phyloP scores from a whole-genome alignment of 2,113 vertebrate genomes.

The Pteropus alecto region DNA sequence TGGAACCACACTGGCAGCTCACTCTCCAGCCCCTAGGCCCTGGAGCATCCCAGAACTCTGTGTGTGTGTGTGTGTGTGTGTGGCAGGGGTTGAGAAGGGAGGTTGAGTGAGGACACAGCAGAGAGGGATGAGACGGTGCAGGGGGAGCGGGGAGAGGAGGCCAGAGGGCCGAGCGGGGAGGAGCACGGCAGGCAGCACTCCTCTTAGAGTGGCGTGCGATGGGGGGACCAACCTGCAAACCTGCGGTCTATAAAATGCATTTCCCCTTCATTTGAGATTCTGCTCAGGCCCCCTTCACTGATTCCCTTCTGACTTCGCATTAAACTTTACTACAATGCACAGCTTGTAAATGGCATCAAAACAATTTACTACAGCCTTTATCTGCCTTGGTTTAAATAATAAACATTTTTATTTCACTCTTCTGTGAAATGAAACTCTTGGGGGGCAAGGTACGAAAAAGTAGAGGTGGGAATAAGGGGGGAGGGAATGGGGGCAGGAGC shows the following conservation, averaged over 20 bases:
- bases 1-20: background rate
- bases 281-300: background rate
- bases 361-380: conserved; percentile 49
- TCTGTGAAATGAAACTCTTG: conserved; percentile 56
- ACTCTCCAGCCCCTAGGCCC: background rate
- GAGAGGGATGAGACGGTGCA: background rate
- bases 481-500: background rate
- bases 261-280: background rate
- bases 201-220: background rate
- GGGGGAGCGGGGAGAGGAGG: background rate
- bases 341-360: conserved; percentile 54
- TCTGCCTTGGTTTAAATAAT: conserved; percentile 64
- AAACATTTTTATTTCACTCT: conserved; percentile 57
- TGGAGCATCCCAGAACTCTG: background rate
- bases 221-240: background rate
- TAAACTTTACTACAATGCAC: conserved; percentile 43
- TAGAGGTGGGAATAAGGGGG: background rate
- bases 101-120: background rate
- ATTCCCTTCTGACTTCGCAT: conserved; percentile 56
- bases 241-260: background rate
- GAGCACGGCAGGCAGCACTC: background rate
- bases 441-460: background rate
- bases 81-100: background rate
- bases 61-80: too few relatives aligned
- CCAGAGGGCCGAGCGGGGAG: background rate